Evolutionary conservation across 2,113 vertebrate genomes (phyloP).

Genomic region (Lycaon pictus): DNA sequence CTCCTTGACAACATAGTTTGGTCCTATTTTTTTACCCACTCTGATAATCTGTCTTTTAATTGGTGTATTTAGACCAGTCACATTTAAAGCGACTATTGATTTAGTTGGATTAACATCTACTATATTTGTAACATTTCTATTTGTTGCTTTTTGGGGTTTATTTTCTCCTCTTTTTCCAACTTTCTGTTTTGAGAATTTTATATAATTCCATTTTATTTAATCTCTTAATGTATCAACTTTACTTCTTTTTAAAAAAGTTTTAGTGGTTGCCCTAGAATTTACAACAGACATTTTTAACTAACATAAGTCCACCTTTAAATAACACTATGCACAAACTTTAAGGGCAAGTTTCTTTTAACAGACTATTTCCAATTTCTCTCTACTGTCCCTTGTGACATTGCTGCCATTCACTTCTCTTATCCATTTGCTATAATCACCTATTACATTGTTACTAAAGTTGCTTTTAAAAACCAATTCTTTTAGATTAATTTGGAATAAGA

Average conservation of each 20-base stretch:
- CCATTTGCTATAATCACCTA: neutral
- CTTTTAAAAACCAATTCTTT: neutral
- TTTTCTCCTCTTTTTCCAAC: neutral
- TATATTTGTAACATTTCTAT: neutral
- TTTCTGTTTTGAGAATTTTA: neutral
- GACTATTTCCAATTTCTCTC: neutral
- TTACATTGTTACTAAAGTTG: neutral
- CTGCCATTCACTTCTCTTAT: neutral
- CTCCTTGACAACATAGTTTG: neutral
- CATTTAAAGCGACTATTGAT: neutral
- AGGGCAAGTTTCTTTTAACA: neutral
- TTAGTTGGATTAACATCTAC: neutral
- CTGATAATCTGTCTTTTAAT: neutral
- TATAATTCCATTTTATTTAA: constrained; percentile 13
- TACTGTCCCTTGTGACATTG: neutral
- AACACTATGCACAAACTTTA: neutral
- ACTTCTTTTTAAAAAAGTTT: neutral
- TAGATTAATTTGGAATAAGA: neutral
- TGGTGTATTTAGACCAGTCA: neutral
- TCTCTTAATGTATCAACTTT: neutral
- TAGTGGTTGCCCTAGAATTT: neutral
- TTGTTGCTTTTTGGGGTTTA: neutral
- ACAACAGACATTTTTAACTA: neutral
- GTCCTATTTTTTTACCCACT: neutral
- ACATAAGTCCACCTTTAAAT: neutral